Evolutionary conservation across 2,888 invertebrate species (phyloP).

Genomic region (Gisinianus flammeolus): DNA sequence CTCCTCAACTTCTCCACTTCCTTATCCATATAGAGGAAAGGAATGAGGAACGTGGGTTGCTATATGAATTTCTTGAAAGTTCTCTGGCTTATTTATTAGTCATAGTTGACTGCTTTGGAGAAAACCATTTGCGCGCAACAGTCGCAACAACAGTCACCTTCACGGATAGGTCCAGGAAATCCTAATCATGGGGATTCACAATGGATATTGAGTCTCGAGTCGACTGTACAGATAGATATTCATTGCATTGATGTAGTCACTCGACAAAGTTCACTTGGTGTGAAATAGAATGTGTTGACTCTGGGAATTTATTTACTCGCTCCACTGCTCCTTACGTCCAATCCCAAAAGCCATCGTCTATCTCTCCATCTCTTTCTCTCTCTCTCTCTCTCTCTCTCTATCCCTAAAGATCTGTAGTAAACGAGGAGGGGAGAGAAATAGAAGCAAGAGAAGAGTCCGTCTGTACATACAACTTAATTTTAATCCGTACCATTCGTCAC

Average conservation of each 20-base stretch:
- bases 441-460: neutral
- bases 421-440: neutral
- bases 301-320: conserved; percentile 6
- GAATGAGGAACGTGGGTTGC: too few relatives aligned
- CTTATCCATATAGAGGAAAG: too few relatives aligned
- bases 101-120: too few relatives aligned
- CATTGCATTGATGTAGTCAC: conserved; percentile 1
- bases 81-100: too few relatives aligned
- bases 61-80: too few relatives aligned
- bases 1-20: too few relatives aligned
- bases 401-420: neutral
- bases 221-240: too few relatives aligned
- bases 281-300: conserved; percentile 23
- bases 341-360: neutral
- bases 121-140: too few relatives aligned
- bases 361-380: neutral
- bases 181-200: too few relatives aligned
- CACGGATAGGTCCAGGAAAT: too few relatives aligned
- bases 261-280: neutral
- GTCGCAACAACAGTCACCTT: too few relatives aligned
- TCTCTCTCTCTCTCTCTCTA: neutral
- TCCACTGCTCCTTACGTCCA: neutral
- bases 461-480: conserved; percentile 9
- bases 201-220: too few relatives aligned
- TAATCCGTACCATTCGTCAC: conserved; percentile 14